Evolutionary conservation across 92 coral and sea anemone genomes (phyloP).

Genomic region (Phenganax stokvisi): DNA sequence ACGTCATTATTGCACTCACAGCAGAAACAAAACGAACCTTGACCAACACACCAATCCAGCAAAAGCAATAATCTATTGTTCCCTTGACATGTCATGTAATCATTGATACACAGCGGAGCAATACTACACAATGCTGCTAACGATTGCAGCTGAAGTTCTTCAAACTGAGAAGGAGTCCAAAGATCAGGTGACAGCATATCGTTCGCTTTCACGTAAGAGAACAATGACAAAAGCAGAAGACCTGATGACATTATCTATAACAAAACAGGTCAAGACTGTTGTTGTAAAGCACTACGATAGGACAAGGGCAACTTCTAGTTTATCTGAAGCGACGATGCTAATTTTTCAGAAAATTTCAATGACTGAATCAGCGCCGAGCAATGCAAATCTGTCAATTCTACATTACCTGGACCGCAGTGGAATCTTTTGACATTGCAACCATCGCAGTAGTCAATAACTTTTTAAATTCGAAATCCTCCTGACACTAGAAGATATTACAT

Average conservation of each 20-base stretch:
- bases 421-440: constrained; percentile 62
- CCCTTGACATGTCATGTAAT: constrained; percentile 98
- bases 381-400: neutral
- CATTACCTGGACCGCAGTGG: constrained; percentile 67
- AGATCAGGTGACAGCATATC: constrained; percentile 58
- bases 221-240: constrained; percentile 69
- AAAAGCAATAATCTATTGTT: constrained; percentile 82
- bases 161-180: constrained; percentile 98
- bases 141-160: constrained; percentile 88
- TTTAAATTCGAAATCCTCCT: constrained; percentile 92
- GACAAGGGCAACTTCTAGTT: neutral
- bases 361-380: too few relatives aligned
- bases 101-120: constrained; percentile 85
- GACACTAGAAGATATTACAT: constrained; percentile 45
- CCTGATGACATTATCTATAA: constrained; percentile 64
- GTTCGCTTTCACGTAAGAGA: constrained; percentile 78
- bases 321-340: neutral
- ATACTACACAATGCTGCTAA: constrained; percentile 69
- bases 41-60: constrained; percentile 96
- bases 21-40: constrained; percentile 48
- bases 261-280: neutral
- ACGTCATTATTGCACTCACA: too few relatives aligned
- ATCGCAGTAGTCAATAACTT: constrained; percentile 71
- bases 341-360: too few relatives aligned
- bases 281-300: neutral